Percentiles rank a stretch among this genome's conserved stretches.
Conservation (phyloP, 1,140 invertebrate species). For the Oryzaephilus surinamensis region DNA sequence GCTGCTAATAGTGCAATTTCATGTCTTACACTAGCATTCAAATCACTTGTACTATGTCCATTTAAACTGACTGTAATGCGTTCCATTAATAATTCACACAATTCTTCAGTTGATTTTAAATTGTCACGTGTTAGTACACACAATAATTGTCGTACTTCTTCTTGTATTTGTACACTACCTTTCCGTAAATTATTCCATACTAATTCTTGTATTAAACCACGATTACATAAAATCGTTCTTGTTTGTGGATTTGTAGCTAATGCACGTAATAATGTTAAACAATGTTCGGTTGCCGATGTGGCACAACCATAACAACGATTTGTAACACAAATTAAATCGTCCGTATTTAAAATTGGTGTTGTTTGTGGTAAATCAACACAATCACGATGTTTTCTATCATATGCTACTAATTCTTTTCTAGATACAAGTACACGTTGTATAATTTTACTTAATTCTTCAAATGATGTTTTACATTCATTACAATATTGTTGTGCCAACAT, state of each 20-base stretch:
- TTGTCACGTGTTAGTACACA: slow-evolving; percentile 88
- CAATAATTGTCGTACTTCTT: slow-evolving; percentile 76
- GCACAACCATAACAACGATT: slow-evolving; percentile 73
- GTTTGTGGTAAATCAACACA: slow-evolving; percentile 23
- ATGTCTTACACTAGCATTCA: slow-evolving; percentile 68
- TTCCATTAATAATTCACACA: slow-evolving; percentile 71
- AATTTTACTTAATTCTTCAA: slow-evolving; percentile 93
- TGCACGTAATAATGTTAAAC: slow-evolving; percentile 84
- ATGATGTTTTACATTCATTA: slow-evolving; percentile 85
- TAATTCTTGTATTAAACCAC: slow-evolving; percentile 82
- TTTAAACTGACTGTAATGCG: slow-evolving; percentile 67
- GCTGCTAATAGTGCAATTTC: slow-evolving; percentile 83
- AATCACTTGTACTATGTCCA: slow-evolving; percentile 44
- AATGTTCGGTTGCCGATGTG: slow-evolving; percentile 81
- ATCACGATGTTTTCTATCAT: slow-evolving; percentile 73
- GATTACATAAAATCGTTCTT: slow-evolving; percentile 66
- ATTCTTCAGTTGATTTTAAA: slow-evolving; percentile 71
- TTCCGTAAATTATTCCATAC: slow-evolving; percentile 82
- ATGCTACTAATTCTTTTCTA: slow-evolving; percentile 77
- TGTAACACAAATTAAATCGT: background rate
- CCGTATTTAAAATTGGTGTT: slow-evolving; percentile 15
- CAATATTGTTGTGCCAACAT: slow-evolving; percentile 87
- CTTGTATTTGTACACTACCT: slow-evolving; percentile 67
- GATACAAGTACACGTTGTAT: slow-evolving; percentile 55
- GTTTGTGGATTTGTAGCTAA: slow-evolving; percentile 74